Evolutionary conservation across 2,888 invertebrate genomes (phyloP).

Genomic region (Eledona agricola): DNA sequence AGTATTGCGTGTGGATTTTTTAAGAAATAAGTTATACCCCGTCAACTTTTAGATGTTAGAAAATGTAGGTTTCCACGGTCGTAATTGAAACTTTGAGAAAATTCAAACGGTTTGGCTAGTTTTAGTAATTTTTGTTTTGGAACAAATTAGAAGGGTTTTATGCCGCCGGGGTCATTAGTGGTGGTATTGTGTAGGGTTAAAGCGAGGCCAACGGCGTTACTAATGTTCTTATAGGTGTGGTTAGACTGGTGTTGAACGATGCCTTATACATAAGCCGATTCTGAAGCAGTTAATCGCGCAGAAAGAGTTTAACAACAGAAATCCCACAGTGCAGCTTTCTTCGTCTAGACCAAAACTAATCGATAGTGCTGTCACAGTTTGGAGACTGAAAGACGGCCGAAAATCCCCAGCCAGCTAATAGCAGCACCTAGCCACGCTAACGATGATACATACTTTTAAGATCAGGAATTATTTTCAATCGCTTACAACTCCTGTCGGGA

Average conservation of each 20-base stretch:
- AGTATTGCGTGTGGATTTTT: too few species aligned
- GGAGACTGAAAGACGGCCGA: conserved; percentile 35
- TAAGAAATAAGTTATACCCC: too few species aligned
- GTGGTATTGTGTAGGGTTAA: neutral
- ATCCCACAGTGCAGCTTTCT: conserved; percentile 32
- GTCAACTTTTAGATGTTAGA: too few species aligned
- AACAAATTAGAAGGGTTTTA: too few species aligned
- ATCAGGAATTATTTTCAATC: conserved; percentile 39
- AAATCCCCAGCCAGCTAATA: conserved; percentile 33
- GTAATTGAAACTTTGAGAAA: too few species aligned
- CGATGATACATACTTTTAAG: conserved; percentile 38
- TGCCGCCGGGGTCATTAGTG: neutral
- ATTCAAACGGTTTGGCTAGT: too few species aligned
- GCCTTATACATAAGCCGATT: conserved; percentile 34
- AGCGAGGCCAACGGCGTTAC: conserved; percentile 8
- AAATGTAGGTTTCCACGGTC: too few species aligned
- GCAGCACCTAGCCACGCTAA: conserved; percentile 34
- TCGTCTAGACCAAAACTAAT: conserved; percentile 33
- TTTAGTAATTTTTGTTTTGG: too few species aligned
- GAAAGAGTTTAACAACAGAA: conserved; percentile 36
- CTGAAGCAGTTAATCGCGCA: conserved; percentile 36
- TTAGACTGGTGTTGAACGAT: conserved; percentile 29
- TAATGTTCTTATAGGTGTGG: conserved; percentile 25
- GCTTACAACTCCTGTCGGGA: conserved; percentile 20
- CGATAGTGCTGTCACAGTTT: conserved; percentile 33